A percentile compares a stretch with the other conserved stretches of the same genome.
These are phyloP conservation scores for Drosophila punjabiensis DNA, from an alignment of 1,140 invertebrate genomes.

Conservation along the genomic window DNA sequence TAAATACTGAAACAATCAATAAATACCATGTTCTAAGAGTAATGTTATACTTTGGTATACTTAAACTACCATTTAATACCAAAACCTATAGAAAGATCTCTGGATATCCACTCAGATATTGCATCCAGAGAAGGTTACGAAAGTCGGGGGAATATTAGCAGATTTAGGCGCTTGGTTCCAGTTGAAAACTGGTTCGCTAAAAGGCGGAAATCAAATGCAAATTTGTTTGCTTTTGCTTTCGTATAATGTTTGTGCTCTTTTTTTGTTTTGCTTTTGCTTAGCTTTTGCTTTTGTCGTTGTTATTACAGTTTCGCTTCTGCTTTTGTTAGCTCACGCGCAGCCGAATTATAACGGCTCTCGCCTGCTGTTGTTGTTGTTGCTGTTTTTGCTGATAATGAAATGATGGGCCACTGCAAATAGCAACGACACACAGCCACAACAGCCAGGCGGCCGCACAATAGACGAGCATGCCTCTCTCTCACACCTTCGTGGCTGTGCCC, in stretches of 20 bases:
- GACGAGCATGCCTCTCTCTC: constrained; percentile 1
- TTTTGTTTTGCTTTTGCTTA: not conserved
- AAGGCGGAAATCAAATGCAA: constrained; percentile 35
- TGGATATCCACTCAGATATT: not conserved
- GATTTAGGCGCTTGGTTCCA: constrained; percentile 20
- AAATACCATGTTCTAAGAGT: too few relatives aligned
- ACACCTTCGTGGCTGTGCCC: not conserved
- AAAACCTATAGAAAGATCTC: too few relatives aligned
- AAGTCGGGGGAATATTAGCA: not conserved
- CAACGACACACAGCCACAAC: constrained; percentile 10
- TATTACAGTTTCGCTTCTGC: constrained; percentile 17
- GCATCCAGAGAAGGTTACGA: not conserved
- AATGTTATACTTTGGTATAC: too few relatives aligned
- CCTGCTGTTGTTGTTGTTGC: constrained; percentile 41
- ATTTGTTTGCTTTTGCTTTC: constrained; percentile 35
- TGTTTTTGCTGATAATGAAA: constrained; percentile 63
- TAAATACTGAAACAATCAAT: too few relatives aligned
- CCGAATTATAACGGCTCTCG: constrained; percentile 52
- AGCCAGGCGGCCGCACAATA: constrained; percentile 37
- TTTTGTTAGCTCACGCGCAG: constrained; percentile 69
- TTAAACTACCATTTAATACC: not conserved
- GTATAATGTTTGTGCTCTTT: constrained; percentile 9
- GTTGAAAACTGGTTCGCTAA: constrained; percentile 30
- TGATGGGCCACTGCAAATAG: constrained; percentile 51
- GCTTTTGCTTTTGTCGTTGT: constrained; percentile 26